These are phyloP conservation scores for Dione juno DNA, from an alignment of 2,888 invertebrate genomes.

Conservation along the genomic window DNA sequence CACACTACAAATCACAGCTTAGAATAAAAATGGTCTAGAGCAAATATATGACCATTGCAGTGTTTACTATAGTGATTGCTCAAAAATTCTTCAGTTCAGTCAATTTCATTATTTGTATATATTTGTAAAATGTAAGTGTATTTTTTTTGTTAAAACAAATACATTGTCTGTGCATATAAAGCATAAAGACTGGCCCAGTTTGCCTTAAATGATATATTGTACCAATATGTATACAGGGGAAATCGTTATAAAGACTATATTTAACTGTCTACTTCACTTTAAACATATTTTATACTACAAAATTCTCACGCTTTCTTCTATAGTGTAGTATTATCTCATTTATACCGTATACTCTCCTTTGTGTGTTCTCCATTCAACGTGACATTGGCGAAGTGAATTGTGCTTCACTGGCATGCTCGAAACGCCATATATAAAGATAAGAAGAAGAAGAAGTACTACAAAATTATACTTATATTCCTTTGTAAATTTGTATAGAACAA, in stretches of 20 bases:
- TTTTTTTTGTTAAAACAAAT: not conserved
- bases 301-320: not conserved
- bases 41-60: no score
- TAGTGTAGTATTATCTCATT: no score
- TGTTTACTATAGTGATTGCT: no score
- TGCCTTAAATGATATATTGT: not conserved
- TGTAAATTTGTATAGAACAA: no score
- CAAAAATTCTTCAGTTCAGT: no score
- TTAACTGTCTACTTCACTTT: not conserved
- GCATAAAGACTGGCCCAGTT: not conserved
- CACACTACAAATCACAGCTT: not conserved
- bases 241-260: not conserved
- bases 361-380: no score
- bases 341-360: no score
- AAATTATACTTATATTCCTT: no score
- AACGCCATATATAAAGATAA: no score
- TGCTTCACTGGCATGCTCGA: no score
- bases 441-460: no score
- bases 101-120: not conserved
- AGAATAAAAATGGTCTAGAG: not conserved
- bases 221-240: not conserved
- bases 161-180: not conserved
- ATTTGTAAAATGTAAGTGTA: not conserved
- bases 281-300: not conserved
- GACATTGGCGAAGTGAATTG: no score